phyloP scores from a whole-genome alignment of 2,113 vertebrate species.

The Zosterops lateralis region DNA sequence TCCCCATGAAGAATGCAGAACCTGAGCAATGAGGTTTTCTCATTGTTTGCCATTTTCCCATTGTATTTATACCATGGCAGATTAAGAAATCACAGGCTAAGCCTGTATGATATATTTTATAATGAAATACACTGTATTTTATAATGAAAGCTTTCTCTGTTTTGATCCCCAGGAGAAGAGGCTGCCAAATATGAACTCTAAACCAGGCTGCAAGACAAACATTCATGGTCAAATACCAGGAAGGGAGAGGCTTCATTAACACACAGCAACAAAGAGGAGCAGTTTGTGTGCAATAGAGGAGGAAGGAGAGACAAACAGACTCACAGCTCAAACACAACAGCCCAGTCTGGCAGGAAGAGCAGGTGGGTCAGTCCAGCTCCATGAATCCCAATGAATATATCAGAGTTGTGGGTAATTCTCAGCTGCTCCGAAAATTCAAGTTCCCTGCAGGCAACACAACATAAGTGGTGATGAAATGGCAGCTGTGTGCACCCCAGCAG shows the following conservation, averaged over 20 bases:
- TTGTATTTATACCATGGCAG: neutral
- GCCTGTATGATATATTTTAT: neutral
- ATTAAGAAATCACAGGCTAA: neutral
- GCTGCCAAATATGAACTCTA: neutral
- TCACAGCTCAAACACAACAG: conserved; percentile 94
- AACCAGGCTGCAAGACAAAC: neutral
- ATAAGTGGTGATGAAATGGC: neutral
- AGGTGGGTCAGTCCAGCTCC: conserved; percentile 96
- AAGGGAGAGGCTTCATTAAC: neutral
- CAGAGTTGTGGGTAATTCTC: conserved; percentile 91
- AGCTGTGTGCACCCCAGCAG: neutral
- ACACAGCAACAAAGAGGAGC: neutral
- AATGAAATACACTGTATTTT: neutral
- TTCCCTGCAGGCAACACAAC: conserved; percentile 73
- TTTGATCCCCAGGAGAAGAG: neutral
- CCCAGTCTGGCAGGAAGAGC: conserved; percentile 97
- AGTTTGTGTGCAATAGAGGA: neutral
- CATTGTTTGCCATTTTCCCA: neutral
- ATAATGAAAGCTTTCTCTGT: neutral
- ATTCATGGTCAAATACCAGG: neutral
- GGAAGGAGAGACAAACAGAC: conserved; percentile 43
- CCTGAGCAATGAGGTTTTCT: neutral
- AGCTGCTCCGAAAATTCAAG: conserved; percentile 90
- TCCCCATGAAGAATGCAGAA: neutral
- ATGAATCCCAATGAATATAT: conserved; percentile 98